Evolutionary conservation across 2,113 vertebrate species (phyloP).

Genomic region (Menidia beryllina): DNA sequence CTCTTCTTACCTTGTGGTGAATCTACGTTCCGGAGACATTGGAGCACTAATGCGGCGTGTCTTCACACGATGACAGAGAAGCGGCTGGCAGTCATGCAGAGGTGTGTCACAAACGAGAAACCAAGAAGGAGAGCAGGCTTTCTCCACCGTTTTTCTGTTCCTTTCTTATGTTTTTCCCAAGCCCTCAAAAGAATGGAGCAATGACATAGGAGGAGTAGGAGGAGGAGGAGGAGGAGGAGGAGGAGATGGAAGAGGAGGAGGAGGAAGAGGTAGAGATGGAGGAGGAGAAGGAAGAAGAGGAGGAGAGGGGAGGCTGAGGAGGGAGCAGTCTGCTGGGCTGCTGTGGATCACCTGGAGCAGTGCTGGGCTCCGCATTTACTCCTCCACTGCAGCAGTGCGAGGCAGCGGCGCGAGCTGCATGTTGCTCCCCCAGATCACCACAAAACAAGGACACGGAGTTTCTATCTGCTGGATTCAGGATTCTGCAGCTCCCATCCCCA

Average conservation of each 20-base stretch:
- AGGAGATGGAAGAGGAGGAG: slow-evolving; percentile 31
- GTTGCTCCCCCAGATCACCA: slow-evolving; percentile 74
- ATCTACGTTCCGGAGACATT: slow-evolving; percentile 81
- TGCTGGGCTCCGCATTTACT: slow-evolving; percentile 80
- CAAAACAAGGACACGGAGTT: slow-evolving; percentile 79
- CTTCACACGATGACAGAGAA: slow-evolving; percentile 78
- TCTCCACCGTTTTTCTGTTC: slow-evolving; percentile 62
- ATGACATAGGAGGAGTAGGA: slow-evolving; percentile 67
- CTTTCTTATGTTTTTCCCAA: slow-evolving; percentile 70
- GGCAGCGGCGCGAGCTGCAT: slow-evolving; percentile 78
- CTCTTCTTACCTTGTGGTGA: slow-evolving; percentile 79
- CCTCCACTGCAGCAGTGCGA: slow-evolving; percentile 82
- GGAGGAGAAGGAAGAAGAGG: slow-evolving; percentile 61
- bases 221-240: slow-evolving; percentile 47
- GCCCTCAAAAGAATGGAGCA: slow-evolving; percentile 69
- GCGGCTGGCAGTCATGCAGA: slow-evolving; percentile 66
- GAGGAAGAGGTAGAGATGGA: slow-evolving; percentile 36
- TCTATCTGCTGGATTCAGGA: slow-evolving; percentile 77
- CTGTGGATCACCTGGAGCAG: slow-evolving; percentile 80
- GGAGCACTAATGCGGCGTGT: slow-evolving; percentile 76
- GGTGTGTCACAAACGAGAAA: slow-evolving; percentile 72
- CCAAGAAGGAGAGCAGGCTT: slow-evolving; percentile 50
- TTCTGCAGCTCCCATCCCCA: slow-evolving; percentile 72
- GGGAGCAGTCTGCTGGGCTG: slow-evolving; percentile 79
- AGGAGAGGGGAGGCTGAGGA: slow-evolving; percentile 76